phyloP scores from a whole-genome alignment of 2,797 vertebrate species.

The Nasua narica region DNA sequence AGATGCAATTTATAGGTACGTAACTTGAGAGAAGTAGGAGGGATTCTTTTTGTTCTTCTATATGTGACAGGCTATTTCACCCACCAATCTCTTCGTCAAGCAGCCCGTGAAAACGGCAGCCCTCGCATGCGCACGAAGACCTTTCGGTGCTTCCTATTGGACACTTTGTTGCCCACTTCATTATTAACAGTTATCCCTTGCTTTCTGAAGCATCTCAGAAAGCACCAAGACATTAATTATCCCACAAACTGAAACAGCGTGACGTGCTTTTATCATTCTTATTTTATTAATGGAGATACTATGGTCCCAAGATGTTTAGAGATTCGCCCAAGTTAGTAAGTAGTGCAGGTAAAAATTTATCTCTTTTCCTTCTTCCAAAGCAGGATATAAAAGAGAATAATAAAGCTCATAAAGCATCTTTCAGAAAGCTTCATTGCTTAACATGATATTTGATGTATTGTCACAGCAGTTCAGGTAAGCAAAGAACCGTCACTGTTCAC shows the following conservation, averaged over 20 bases:
- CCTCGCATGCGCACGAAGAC: background rate
- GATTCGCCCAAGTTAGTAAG: background rate
- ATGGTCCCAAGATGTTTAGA: background rate
- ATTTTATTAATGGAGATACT: constrained; percentile 12
- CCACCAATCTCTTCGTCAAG: background rate
- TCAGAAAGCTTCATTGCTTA: constrained; percentile 15
- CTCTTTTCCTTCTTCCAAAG: constrained; percentile 23
- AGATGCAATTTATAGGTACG: background rate
- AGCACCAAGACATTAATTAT: background rate
- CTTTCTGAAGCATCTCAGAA: background rate
- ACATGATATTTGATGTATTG: background rate
- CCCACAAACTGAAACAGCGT: background rate
- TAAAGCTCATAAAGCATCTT: background rate
- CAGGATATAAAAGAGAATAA: background rate
- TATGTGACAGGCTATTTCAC: background rate
- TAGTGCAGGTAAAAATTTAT: background rate
- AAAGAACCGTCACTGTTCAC: background rate
- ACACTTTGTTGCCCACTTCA: background rate
- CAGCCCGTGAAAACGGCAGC: background rate
- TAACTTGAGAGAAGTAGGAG: background rate
- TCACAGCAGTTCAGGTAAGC: background rate
- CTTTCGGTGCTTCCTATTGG: background rate
- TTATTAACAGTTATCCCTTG: background rate
- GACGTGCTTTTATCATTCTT: background rate
- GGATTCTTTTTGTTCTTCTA: background rate